Conservation (phyloP, 1,140 invertebrate genomes). For the Brachionus manjavacas region DNA sequence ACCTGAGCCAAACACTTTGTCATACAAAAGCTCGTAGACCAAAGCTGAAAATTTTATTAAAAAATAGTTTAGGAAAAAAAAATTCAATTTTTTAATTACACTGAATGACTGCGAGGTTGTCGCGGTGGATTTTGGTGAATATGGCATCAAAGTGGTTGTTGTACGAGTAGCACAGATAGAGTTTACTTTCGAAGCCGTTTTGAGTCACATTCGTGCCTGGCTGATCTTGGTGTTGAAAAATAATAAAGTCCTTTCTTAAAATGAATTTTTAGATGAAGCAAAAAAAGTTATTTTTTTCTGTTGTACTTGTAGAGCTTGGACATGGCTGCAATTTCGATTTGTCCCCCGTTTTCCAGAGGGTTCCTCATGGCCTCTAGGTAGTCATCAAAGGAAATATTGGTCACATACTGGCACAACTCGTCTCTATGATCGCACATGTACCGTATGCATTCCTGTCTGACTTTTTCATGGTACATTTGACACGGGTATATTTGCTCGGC, state of each 20-base stretch:
- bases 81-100: background rate
- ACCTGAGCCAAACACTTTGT: constrained; percentile 15
- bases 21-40: constrained; percentile 36
- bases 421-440: constrained; percentile 65
- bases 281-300: constrained; percentile 45
- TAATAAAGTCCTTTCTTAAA: constrained; percentile 66
- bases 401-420: constrained; percentile 50
- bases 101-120: constrained; percentile 24
- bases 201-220: constrained; percentile 62
- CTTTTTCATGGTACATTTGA: constrained; percentile 65
- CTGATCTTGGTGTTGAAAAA: constrained; percentile 68
- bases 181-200: constrained; percentile 61
- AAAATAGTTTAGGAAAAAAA: background rate
- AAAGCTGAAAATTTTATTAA: background rate
- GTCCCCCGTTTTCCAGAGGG: constrained; percentile 63
- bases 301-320: constrained; percentile 66
- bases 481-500: constrained; percentile 67
- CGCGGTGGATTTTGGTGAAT: constrained; percentile 27
- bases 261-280: constrained; percentile 40
- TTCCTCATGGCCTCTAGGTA: constrained; percentile 12
- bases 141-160: constrained; percentile 42
- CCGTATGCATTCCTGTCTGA: constrained; percentile 68
- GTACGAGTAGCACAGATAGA: constrained; percentile 43
- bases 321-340: constrained; percentile 68
- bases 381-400: background rate